Conservation (phyloP, 2,888 invertebrate genomes). For the Rhimphoctona megacephalus region DNA sequence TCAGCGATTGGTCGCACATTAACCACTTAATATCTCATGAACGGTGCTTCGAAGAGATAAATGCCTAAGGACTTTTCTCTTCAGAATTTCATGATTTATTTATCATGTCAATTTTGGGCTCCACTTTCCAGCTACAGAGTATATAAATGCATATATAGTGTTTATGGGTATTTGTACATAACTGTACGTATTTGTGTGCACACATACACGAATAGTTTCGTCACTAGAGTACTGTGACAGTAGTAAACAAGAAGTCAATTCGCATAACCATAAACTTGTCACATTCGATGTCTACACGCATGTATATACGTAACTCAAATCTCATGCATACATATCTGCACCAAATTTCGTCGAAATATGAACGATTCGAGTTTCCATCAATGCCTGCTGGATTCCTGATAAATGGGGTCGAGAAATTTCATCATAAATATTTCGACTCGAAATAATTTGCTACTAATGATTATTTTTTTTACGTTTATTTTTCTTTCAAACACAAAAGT, state of each 20-base stretch:
- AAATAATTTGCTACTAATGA: not conserved
- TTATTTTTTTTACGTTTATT: not conserved
- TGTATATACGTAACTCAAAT: not conserved
- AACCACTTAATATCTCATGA: not conserved
- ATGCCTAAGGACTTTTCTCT: not conserved
- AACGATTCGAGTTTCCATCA: slow-evolving; percentile 6
- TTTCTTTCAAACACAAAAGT: not conserved
- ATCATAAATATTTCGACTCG: not conserved
- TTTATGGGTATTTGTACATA: not conserved
- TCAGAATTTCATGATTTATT: not conserved
- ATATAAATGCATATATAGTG: not conserved
- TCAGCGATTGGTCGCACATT: not conserved
- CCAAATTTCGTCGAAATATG: slow-evolving; percentile 13
- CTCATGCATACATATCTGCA: slow-evolving; percentile 6
- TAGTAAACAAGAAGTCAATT: slow-evolving; percentile 73
- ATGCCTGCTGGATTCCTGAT: not conserved
- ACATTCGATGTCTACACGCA: slow-evolving; percentile 38
- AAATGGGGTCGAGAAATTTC: not conserved
- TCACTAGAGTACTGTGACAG: slow-evolving; percentile 46
- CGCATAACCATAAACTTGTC: slow-evolving; percentile 69
- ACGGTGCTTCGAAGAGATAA: not conserved
- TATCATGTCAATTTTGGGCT: not conserved
- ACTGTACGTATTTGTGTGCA: not conserved
- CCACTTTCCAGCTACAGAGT: not conserved
- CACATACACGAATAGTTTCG: not conserved